Base-by-base conservation (phyloP, 2,888 invertebrate genomes). In the Halictus quadricinctus region DNA sequence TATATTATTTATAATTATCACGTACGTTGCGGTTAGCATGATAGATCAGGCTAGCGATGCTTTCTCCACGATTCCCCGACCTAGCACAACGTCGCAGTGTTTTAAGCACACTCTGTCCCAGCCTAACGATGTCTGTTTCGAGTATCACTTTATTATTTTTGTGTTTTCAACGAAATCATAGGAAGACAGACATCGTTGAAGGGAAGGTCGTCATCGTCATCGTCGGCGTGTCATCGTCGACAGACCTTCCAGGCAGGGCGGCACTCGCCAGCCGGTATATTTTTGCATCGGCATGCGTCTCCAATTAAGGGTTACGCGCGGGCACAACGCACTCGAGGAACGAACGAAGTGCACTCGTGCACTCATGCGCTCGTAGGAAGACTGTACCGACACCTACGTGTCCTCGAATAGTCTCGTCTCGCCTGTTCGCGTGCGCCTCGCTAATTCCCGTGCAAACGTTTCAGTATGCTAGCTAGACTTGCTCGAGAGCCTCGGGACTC, bases 221-320 rank as follows among this genome's bases (percentile, higher is more conserved):
- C 64, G 64, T 29, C 64, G 29, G 8, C 64, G n/a, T 12, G 64
- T 50, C 58, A 3, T 69, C 46, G 70, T 66, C n/a, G 36, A n/a
- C 46, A 58, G 72, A 73, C 50, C 41, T 72, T 64, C 64, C 36
- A 12, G 7, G 21, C 13, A 29, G 60, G 70, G 70, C 43, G 48
- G 58, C 69, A 43, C 80, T 80, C 41, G 36, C 41, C 46, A n/a
- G 64, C 58, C 3, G n/a, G 58, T 58, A 58, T 73, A 43, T 76
- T 81, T 77, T 84, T 86, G 64, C 70, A 73, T 58, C 36, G 76
- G 69, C 81, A 73, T 82, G 78, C 87, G 80, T 87, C 79, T 79
- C 87, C 87, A 83, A 87, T 87, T 87, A 87, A 87, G 80, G 72
- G 66, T 77, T 79, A 80, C 74, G 69, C 84, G 66, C 76, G 60